Evolutionary conservation across 2,797 vertebrate species (phyloP), one percentile per base, ranked within the genome.

Genomic region (Halcyon leucocephala): DNA sequence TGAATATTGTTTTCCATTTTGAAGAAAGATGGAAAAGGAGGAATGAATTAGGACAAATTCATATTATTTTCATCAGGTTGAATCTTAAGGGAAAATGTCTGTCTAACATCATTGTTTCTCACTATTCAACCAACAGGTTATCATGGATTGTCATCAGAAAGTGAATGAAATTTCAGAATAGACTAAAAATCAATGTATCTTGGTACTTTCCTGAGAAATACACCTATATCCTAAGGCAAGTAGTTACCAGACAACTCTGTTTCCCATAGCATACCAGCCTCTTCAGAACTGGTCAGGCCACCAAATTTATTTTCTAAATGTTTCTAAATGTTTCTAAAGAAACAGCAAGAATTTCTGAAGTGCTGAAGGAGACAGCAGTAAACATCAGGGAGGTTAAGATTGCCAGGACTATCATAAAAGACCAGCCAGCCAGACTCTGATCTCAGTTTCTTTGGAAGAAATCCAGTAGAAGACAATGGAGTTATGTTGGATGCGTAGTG

Each of bases 391-490:
- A 93, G 35, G 28, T 86, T 62, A 94, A 41, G 15, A 28, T 28
- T 88, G 87, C 90, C 94, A 95, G 66, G 55, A 72, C 77, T 62
- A 52, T 62, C 79, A 64, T 2, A 84, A 41, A 84, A 91, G 90
- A 65, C 26, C 62, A 91, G 49, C n/a, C 89, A 96, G 84, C 3
- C 69, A 39, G 35, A 83, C 49, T 89, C 84, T 91, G 91, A 93
- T 82, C 87, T 93, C 91, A 87, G 52, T 28, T 80, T 84, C 42
- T 70, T 44, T 95, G 89, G 94, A 94, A 84, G 48, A 86, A 88
- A 76, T 84, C 89, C 91, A 96, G 42, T 25, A 41, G 62, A 86
- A 91, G 79, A 96, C 85, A 95, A 94, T 90, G 54, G 66, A 82
- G 25, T 70, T 72, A 25, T 76, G 46, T 44, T 91, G 76, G 49